Conservation (phyloP, 2,888 invertebrate species). For the Xanthia togata region DNA sequence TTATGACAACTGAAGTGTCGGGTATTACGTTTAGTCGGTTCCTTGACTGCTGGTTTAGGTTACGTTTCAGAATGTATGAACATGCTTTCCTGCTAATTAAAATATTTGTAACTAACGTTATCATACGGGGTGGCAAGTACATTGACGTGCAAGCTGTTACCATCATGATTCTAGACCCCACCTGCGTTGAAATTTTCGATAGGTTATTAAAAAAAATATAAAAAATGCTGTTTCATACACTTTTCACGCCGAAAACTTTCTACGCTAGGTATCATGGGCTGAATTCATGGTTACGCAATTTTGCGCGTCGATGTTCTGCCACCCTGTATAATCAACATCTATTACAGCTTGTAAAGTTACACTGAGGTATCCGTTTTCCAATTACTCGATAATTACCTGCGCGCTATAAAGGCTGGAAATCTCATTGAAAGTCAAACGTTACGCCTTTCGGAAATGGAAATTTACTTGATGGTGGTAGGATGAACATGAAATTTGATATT, state of each 20-base stretch:
- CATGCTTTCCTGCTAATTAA: conserved; percentile 4
- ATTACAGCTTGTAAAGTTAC: conserved; percentile 21
- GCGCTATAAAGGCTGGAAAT: conserved; percentile 20
- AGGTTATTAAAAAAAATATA: too few relatives aligned
- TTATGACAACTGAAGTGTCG: too few relatives aligned
- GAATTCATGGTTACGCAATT: too few relatives aligned
- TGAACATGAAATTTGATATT: conserved; percentile 40
- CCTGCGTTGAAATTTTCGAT: too few relatives aligned
- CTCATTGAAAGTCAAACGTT: conserved; percentile 39
- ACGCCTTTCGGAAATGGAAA: conserved; percentile 38
- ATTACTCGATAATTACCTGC: conserved; percentile 41
- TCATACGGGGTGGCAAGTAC: neutral
- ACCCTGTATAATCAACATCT: conserved; percentile 4
- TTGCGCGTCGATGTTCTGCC: too few relatives aligned
- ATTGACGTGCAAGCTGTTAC: too few relatives aligned
- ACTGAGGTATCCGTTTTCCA: conserved; percentile 47
- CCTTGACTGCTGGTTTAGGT: too few relatives aligned
- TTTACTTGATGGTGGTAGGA: conserved; percentile 28
- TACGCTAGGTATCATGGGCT: too few relatives aligned
- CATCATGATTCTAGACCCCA: too few relatives aligned
- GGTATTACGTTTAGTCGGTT: too few relatives aligned
- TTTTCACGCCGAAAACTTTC: too few relatives aligned
- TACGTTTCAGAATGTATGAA: conserved; percentile 16
- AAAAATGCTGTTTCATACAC: too few relatives aligned
- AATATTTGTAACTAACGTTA: conserved; percentile 6